These are phyloP conservation scores for Antigone vipio DNA, from an alignment of 2,113 vertebrate species.

Conservation along the genomic window DNA sequence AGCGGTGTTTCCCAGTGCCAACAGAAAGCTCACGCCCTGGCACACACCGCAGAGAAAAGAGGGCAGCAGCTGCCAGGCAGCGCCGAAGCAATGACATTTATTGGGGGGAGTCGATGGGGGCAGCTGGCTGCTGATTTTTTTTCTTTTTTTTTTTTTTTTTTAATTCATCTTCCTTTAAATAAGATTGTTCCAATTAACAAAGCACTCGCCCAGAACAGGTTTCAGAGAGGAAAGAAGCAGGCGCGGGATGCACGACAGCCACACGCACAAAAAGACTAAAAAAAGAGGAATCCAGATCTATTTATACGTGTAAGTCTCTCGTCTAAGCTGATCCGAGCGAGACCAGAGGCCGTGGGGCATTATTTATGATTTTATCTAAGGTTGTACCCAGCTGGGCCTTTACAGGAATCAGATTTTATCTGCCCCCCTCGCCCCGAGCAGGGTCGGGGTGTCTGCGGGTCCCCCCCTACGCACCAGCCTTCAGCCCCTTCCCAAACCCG, in stretches of 20 bases:
- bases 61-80: conserved; percentile 56
- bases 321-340: neutral
- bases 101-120: neutral
- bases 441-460: neutral
- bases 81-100: neutral
- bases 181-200: conserved; percentile 51
- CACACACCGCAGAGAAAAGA: neutral
- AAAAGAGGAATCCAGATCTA: neutral
- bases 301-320: neutral
- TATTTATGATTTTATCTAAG: neutral
- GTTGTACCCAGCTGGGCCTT: neutral
- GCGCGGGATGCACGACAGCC: neutral
- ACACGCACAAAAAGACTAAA: neutral
- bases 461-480: neutral
- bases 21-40: neutral
- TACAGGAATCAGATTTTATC: neutral
- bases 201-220: neutral
- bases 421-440: accelerated
- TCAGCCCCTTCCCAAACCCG: neutral
- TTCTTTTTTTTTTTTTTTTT: neutral
- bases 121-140: conserved; percentile 19
- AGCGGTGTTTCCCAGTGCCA: neutral
- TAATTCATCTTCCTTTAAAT: conserved; percentile 62
- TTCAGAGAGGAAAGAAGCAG: neutral
- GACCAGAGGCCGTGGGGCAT: accelerated